phyloP scores from a whole-genome alignment of 1,140 invertebrate species.

The Papilio dardanus region DNA sequence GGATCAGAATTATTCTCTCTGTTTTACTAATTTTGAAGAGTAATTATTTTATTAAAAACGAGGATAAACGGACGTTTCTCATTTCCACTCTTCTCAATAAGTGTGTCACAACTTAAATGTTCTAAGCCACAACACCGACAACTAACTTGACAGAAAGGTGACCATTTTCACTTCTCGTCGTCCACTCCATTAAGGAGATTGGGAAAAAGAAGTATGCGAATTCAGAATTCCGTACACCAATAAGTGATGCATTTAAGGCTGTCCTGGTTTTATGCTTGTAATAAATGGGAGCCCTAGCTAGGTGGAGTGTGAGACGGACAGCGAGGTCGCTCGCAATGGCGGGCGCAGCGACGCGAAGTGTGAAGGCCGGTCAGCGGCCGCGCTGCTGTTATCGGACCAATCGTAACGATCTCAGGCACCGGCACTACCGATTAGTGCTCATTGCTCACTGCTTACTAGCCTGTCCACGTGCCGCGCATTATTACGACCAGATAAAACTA shows the following conservation, averaged over 20 bases:
- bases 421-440: conserved; percentile 50
- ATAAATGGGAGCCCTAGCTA: conserved; percentile 35
- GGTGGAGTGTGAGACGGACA: conserved; percentile 51
- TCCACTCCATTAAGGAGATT: no score
- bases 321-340: conserved; percentile 60
- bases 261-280: conserved; percentile 16
- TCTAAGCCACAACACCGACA: no score
- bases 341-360: conserved; percentile 60
- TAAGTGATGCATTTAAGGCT: neutral
- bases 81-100: no score
- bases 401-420: conserved; percentile 60
- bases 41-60: no score
- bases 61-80: no score
- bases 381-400: conserved; percentile 71
- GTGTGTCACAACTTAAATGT: no score
- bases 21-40: no score
- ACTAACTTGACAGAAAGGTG: no score
- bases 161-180: no score
- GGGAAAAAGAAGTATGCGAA: neutral
- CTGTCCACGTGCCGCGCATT: conserved; percentile 62
- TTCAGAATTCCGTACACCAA: conserved; percentile 18
- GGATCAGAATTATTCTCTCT: no score
- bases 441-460: conserved; percentile 56
- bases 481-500: conserved; percentile 46
- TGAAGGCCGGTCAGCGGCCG: conserved; percentile 80